Evolutionary conservation across 1,140 invertebrate species (phyloP).

Genomic region (Zaprionus ghesquierei): DNA sequence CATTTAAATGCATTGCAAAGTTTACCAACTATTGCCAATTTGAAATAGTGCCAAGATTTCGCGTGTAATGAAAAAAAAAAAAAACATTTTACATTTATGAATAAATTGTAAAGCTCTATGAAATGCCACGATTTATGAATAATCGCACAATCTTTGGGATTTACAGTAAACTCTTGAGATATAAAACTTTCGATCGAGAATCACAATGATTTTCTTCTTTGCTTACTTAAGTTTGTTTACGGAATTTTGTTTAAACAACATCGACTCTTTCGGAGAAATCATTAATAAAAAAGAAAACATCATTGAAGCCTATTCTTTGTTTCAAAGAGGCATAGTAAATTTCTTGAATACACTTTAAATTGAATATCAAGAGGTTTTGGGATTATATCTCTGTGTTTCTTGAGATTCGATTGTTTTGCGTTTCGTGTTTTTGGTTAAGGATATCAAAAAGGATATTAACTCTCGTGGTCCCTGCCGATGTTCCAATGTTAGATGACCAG

Average conservation of each 20-base stretch:
- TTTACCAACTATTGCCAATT: constrained; percentile 2
- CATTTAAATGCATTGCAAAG: background rate
- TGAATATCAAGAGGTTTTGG: too few relatives aligned
- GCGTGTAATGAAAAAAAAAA: background rate
- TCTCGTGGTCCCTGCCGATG: constrained; percentile 94
- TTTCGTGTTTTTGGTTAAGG: constrained; percentile 83
- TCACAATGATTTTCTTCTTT: background rate
- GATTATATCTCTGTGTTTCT: background rate
- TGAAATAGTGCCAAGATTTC: constrained; percentile 8
- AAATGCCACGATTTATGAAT: constrained; percentile 5
- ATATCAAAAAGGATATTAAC: constrained; percentile 93
- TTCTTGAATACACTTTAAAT: background rate
- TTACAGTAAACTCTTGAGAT: background rate
- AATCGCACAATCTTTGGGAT: background rate
- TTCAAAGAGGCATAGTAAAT: background rate
- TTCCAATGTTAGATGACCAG: constrained; percentile 96
- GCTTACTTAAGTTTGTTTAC: background rate
- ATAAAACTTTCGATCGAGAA: background rate
- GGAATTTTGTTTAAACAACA: background rate
- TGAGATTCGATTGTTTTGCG: background rate
- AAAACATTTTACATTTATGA: background rate
- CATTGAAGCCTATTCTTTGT: background rate
- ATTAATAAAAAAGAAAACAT: background rate
- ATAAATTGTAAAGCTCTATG: background rate
- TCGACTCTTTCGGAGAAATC: background rate